Evolutionary conservation across 2,797 vertebrate species (phyloP).

Genomic region (Dendrocincla fuliginosa): DNA sequence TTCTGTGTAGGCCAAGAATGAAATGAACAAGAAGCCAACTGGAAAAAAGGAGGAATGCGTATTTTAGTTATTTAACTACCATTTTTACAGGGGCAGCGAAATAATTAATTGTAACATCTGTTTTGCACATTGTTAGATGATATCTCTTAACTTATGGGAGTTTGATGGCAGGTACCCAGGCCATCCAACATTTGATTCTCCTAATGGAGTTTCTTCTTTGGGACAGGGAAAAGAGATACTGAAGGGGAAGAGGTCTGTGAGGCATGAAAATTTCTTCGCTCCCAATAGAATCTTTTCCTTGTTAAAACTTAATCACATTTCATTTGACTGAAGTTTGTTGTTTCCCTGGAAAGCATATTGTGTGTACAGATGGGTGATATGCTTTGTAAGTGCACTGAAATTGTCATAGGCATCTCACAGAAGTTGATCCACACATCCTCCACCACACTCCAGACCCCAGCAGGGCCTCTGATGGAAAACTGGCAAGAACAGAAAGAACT

Average conservation of each 20-base stretch:
- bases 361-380: fast-evolving
- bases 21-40: not conserved
- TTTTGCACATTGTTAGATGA: not conserved
- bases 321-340: not conserved
- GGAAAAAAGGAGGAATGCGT: not conserved
- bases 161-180: not conserved
- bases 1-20: not conserved
- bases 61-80: not conserved
- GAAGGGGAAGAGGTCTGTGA: not conserved
- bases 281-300: not conserved
- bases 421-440: not conserved
- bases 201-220: not conserved
- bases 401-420: not conserved
- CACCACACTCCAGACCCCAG: not conserved
- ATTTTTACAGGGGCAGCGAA: not conserved
- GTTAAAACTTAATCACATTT: not conserved
- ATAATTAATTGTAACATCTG: not conserved
- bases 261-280: not conserved
- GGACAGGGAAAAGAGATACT: not conserved
- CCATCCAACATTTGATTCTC: not conserved
- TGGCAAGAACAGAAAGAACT: not conserved
- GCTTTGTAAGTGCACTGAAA: not conserved
- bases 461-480: not conserved
- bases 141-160: not conserved
- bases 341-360: not conserved